A percentile compares a stretch with the other conserved stretches of the same genome.
Evolutionary conservation across 2,797 vertebrate genomes (phyloP).

Genomic region (Periparus ater): DNA sequence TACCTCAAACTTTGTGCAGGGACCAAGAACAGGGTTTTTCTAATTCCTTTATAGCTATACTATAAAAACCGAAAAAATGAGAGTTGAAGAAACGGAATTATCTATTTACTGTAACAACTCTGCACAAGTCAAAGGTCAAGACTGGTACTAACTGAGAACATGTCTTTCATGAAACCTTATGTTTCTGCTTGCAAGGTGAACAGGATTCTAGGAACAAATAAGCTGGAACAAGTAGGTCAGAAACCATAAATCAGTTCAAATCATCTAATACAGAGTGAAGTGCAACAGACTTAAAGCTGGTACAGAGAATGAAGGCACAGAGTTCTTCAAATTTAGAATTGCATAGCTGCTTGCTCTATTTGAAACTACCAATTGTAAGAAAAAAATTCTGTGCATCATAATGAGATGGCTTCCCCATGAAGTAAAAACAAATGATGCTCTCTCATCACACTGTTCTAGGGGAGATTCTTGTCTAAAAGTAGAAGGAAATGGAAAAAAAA

Average conservation of each 20-base stretch:
- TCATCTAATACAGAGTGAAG: fast-evolving
- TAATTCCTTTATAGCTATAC: background rate
- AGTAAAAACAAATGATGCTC: background rate
- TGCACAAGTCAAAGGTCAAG: background rate
- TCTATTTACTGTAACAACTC: background rate
- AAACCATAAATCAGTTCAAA: background rate
- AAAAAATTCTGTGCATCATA: background rate
- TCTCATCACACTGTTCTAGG: background rate
- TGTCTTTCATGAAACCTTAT: background rate
- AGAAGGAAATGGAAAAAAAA: background rate
- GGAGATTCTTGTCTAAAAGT: background rate
- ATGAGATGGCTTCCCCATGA: background rate
- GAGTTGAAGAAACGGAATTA: background rate
- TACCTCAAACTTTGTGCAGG: background rate
- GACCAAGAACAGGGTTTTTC: background rate
- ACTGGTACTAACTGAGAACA: background rate
- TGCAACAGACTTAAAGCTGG: background rate
- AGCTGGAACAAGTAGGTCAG: background rate
- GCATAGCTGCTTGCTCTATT: background rate
- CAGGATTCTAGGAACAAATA: background rate
- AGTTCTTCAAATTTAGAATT: background rate
- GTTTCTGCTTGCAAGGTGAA: background rate
- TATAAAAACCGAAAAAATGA: background rate
- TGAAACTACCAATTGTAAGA: background rate
- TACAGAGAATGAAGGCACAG: background rate